Conservation (phyloP, 2,113 vertebrate genomes). For the Elephantulus edwardii region DNA sequence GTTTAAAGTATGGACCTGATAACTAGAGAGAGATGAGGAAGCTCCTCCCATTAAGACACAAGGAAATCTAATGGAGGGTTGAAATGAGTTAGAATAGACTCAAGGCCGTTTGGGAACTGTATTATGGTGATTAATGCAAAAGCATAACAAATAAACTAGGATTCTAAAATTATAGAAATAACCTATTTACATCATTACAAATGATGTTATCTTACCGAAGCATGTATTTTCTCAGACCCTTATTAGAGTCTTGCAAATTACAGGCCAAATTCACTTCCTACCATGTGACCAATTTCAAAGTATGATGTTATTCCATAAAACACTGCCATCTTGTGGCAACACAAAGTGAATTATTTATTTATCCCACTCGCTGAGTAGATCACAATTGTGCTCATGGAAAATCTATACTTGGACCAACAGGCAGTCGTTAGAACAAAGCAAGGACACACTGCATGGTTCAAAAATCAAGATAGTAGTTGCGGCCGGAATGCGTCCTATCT, state of each 20-base stretch:
- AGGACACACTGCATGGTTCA: too few relatives aligned
- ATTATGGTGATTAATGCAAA: conserved; percentile 39
- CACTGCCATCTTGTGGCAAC: conserved; percentile 67
- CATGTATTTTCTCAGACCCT: conserved; percentile 6
- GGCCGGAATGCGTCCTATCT: too few relatives aligned
- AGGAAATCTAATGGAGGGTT: too few relatives aligned
- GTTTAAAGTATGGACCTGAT: too few relatives aligned
- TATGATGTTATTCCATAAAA: background rate
- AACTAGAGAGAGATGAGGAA: too few relatives aligned
- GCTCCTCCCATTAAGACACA: too few relatives aligned
- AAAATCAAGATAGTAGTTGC: too few relatives aligned
- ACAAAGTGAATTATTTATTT: background rate
- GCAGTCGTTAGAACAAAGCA: too few relatives aligned
- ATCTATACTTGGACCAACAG: too few relatives aligned
- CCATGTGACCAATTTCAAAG: conserved; percentile 5
- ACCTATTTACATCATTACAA: background rate
- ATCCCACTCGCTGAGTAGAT: too few relatives aligned
- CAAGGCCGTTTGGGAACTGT: background rate
- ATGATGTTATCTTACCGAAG: background rate
- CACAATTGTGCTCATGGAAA: too few relatives aligned
- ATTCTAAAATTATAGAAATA: conserved; percentile 12
- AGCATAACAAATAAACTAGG: background rate
- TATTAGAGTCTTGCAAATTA: conserved; percentile 2
- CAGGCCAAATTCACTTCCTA: background rate
- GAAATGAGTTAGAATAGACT: too few relatives aligned